Conservation (phyloP, 2,113 vertebrate genomes). For the Sceloporus undulatus region DNA sequence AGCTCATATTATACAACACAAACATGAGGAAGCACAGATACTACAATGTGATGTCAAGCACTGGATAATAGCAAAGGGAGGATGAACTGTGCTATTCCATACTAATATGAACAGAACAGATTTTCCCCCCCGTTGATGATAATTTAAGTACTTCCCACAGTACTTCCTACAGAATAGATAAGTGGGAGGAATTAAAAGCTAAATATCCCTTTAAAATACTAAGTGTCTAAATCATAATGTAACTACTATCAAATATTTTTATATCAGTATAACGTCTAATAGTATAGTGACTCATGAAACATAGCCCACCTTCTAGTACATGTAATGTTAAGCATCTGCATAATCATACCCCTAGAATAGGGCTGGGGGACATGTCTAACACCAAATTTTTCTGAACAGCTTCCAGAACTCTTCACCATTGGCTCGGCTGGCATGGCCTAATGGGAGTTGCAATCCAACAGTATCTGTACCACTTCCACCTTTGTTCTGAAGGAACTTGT, state of each 20-base stretch:
- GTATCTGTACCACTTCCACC: no score
- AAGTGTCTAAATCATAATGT: neutral
- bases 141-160: constrained; percentile 23
- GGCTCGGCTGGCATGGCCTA: no score
- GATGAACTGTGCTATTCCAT: fast-evolving
- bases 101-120: neutral
- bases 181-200: neutral
- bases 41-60: neutral
- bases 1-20: neutral
- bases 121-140: neutral
- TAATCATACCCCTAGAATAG: neutral
- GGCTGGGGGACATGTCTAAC: no score
- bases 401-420: no score
- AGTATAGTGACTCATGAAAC: neutral
- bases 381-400: no score
- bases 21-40: neutral
- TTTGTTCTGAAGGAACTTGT: constrained; percentile 6
- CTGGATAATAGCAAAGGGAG: constrained; percentile 1
- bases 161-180: neutral
- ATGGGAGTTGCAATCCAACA: no score
- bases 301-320: neutral
- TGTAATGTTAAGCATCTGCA: neutral
- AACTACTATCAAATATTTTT: neutral
- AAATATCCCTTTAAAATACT: neutral
- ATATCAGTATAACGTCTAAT: neutral